Percentiles rank a stretch among this genome's conserved stretches.
Conservation (phyloP, 2,797 vertebrate genomes). For the Synanceia verrucosa region DNA sequence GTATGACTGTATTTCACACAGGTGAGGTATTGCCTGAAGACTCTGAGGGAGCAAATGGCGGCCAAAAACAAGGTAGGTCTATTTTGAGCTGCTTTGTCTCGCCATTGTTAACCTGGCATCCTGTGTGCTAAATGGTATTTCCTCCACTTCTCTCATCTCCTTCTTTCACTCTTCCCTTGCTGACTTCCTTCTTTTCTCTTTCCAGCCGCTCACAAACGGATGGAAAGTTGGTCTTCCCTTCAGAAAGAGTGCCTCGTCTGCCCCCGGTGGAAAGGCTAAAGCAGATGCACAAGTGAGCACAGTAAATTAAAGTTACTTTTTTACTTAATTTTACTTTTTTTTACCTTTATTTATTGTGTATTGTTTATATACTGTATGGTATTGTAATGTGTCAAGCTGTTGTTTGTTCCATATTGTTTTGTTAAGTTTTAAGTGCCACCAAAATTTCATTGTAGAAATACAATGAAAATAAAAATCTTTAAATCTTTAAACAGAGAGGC, state of each 20-base stretch:
- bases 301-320: no score
- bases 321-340: no score
- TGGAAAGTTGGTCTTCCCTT: slow-evolving; percentile 72
- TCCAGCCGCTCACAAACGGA: slow-evolving; percentile 61
- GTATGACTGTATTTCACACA: slow-evolving; percentile 49
- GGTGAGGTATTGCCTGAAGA: slow-evolving; percentile 86
- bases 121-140: slow-evolving; percentile 45
- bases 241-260: slow-evolving; percentile 54
- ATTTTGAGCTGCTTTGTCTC: slow-evolving; percentile 14
- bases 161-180: slow-evolving; percentile 7
- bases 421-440: no score
- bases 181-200: slow-evolving; percentile 50
- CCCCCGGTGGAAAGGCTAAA: slow-evolving; percentile 44
- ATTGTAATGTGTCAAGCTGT: no score
- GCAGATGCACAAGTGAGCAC: slow-evolving; percentile 67
- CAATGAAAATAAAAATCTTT: no score
- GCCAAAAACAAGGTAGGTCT: slow-evolving; percentile 79
- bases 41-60: slow-evolving; percentile 85
- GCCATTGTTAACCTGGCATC: slow-evolving; percentile 44
- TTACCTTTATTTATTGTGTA: no score
- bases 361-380: no score
- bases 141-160: slow-evolving; percentile 15
- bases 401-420: no score
- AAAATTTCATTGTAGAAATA: no score
- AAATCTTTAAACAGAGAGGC: slow-evolving; percentile 14